phyloP scores from a whole-genome alignment of 2,797 vertebrate species.

The Liasis olivaceus region DNA sequence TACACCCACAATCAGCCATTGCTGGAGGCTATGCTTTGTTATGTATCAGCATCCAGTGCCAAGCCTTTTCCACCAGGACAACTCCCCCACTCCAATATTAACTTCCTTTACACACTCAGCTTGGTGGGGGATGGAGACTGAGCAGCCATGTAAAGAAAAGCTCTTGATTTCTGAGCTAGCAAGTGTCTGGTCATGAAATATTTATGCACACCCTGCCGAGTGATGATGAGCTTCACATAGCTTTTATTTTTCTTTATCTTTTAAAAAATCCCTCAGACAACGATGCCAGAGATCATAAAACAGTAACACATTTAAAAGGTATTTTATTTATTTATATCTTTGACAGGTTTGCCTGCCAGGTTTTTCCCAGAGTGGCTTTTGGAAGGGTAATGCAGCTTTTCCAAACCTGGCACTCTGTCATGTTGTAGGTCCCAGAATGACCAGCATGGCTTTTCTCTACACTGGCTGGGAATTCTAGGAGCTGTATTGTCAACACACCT shows the following conservation, averaged over 20 bases:
- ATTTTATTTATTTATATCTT: neutral
- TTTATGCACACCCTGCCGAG: neutral
- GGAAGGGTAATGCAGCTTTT: neutral
- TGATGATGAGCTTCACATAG: neutral
- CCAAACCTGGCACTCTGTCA: neutral
- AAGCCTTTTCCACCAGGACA: neutral
- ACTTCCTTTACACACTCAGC: neutral
- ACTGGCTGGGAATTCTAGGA: neutral
- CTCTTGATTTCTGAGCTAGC: neutral
- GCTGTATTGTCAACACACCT: neutral
- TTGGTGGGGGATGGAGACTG: too few species aligned
- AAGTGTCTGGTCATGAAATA: neutral
- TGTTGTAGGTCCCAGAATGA: neutral
- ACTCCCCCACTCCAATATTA: neutral
- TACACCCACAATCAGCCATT: neutral
- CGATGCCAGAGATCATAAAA: neutral
- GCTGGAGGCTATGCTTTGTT: neutral
- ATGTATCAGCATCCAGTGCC: neutral
- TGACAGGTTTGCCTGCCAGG: neutral
- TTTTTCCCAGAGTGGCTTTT: neutral
- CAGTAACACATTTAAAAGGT: neutral
- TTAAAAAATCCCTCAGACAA: neutral
- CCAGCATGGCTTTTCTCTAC: neutral
- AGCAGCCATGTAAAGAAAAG: neutral
- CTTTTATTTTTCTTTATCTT: neutral